Conservation (phyloP, 2,797 vertebrate species). For the Takifugu rubripes region DNA sequence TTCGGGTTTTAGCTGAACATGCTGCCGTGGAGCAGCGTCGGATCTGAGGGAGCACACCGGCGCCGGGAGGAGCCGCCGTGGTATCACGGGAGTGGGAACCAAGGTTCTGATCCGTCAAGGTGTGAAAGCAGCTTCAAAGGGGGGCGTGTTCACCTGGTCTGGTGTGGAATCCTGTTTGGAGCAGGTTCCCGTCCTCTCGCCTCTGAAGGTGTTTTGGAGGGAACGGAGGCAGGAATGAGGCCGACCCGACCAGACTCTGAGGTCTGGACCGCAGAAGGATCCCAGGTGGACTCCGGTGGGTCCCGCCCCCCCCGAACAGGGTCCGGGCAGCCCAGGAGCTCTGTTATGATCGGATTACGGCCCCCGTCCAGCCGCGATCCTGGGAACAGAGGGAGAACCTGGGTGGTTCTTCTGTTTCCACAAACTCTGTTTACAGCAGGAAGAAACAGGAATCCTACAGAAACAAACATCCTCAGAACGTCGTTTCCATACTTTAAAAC, state of each 20-base stretch:
- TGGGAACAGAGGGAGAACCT: background rate
- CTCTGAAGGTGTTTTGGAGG: conserved; percentile 43
- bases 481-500: too few species aligned
- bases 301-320: too few species aligned
- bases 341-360: too few species aligned
- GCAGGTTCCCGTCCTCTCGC: conserved; percentile 27
- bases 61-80: background rate
- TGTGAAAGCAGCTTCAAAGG: conserved; percentile 48
- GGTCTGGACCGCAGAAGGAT: too few species aligned
- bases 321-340: too few species aligned
- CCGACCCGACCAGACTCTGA: conserved; percentile 22
- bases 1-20: too few species aligned
- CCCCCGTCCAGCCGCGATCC: too few species aligned
- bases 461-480: conserved; percentile 1
- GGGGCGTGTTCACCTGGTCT: conserved; percentile 35
- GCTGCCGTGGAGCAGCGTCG: too few species aligned
- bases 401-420: background rate
- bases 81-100: conserved; percentile 30
- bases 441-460: conserved; percentile 1
- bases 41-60: too few species aligned
- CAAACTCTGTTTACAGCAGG: background rate
- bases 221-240: conserved; percentile 58
- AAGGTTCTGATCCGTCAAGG: conserved; percentile 52
- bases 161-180: conserved; percentile 35
- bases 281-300: too few species aligned